Base-by-base conservation (phyloP, 1,140 invertebrate species). In the Aphidius gifuensis region DNA sequence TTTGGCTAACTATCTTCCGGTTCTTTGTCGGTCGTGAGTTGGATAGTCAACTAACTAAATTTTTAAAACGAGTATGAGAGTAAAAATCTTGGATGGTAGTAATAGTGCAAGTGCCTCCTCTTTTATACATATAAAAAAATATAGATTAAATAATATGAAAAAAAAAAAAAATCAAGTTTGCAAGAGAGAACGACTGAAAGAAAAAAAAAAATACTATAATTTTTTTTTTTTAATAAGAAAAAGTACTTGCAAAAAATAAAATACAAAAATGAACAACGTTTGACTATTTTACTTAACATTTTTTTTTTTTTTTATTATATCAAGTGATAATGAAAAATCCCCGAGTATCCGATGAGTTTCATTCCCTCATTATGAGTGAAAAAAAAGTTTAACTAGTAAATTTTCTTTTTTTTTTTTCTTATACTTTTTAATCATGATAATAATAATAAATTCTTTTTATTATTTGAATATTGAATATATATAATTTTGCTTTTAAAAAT, bases 1-100 rank as follows among this genome's bases (percentile, higher is more conserved):
- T 53, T 55, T 55, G 53, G 53, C 53, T 60, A 60, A 60, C 58
- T 60, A 60, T 60, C 58, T 51, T 60, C 58, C 58, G 48, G 58
- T 53, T 60, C 58, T 60, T 60, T 60, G 57, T 58, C 21, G 21
- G 8, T 11, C 21, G 50, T 53, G 21, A 53, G 50, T 53, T 49
- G 40, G 48, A 49, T 51, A 43, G 42, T 39, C 38, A 53, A 60
- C 49, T 60, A 53, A 60, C 58, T 60, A 49, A 60, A 60, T 60
- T 60, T 42, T 40, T 32, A 53, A 23, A 23, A 23, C 23, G 1
- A 23, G 23, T 23, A 23, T 23, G 2, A 7, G 9, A 53, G 8
- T 53, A 8, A 53, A 53, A 53, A 32, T 53, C 50, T 53, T 53
- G 23, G 9, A n/a, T 6, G 47, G 1, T 11, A n/a, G 16, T 8